Conservation (phyloP, 1,140 invertebrate genomes). For the Apocrypta bakeri region DNA sequence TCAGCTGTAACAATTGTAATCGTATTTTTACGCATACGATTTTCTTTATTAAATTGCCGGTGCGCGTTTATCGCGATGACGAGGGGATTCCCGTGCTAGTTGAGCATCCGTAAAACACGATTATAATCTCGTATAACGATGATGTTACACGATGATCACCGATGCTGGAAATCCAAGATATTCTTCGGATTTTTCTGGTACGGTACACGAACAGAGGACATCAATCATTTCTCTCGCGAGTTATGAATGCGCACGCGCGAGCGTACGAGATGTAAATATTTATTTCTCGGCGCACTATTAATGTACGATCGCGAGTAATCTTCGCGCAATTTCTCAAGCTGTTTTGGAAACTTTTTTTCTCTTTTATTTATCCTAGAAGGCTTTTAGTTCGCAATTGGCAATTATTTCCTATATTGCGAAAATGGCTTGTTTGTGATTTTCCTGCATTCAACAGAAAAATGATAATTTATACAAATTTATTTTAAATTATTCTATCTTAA, state of each 20-base stretch:
- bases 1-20: not conserved
- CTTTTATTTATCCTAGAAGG: too few relatives aligned
- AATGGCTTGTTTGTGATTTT: not conserved
- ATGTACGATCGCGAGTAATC: not conserved
- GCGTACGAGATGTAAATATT: not conserved
- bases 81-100: not conserved
- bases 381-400: too few relatives aligned
- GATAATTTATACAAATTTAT: not conserved
- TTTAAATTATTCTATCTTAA: not conserved
- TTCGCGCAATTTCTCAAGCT: not conserved
- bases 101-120: conserved; percentile 5
- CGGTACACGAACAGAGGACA: too few relatives aligned
- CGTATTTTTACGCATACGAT: not conserved
- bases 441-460: not conserved
- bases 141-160: conserved; percentile 1
- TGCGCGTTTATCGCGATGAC: not conserved
- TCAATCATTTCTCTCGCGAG: conserved; percentile 19
- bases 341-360: not conserved
- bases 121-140: conserved; percentile 2
- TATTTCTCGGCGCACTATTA: not conserved
- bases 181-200: conserved; percentile 43
- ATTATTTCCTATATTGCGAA: too few relatives aligned
- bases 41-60: not conserved
- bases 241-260: too few relatives aligned
- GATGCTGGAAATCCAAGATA: conserved; percentile 47